Evolutionary conservation across 2,113 vertebrate species (phyloP), one percentile per base, ranked within the genome.

Genomic region (Oreochromis niloticus): DNA sequence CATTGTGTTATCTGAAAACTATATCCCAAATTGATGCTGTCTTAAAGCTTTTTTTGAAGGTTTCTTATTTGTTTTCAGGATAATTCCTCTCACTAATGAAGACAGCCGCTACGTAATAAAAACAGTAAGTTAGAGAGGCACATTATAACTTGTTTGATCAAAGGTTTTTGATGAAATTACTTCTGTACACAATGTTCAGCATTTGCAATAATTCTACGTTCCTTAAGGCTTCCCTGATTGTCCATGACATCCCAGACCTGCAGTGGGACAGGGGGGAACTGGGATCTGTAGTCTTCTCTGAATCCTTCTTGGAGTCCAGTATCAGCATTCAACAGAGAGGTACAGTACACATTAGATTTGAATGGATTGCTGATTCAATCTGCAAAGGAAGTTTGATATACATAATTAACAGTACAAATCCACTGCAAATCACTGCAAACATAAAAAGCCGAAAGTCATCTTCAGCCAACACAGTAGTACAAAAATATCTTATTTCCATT

Each of bases 231-330:
- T 97, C 95, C 63, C 97, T 99, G 97, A 95, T 95, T 8, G 90
- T 99, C 7, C 97, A 95, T 71, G 98, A 99, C 95, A 97, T 99
- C 88, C 98, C 98, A 56, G 97, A 99, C 89, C 88, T 98, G 82
- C 96, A 96, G 85, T 86, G 94, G 4, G 95, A 95, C 14, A 91
- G 89, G 10, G 97, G 95, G 1, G 93, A 95, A 84, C 94, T 99
- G 87, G 98, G 98, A 14, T 99, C 98, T 34, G 95, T 99, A 39
- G 96, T 98, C 83, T 99, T 99, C 92, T 99, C 98, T 9, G 98
- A 99, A 81, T 98, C 98, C 1, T 99, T 99, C 90, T 87, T 99
- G 88, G 97, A 98, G 19, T 99, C 98, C n/a, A 97, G 95, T 85
- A 97, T 99, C 57, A 95, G 95, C 83, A 96, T 99, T 75, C 98